Conservation (phyloP, 2,113 vertebrate genomes). For the Cynoglossus semilaevis region DNA sequence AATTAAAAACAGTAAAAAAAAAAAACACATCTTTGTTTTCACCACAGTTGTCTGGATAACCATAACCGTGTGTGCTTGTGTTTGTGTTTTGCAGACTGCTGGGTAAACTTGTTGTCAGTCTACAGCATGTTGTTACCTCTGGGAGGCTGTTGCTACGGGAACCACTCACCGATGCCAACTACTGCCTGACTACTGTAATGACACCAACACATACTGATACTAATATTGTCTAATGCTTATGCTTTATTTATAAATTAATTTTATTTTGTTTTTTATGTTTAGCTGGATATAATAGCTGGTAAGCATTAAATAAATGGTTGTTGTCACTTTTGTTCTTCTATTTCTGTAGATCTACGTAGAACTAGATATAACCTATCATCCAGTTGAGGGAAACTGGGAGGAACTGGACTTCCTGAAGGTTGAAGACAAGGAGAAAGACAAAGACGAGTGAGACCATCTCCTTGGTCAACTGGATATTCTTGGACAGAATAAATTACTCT, state of each 20-base stretch:
- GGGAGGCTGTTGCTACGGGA: slow-evolving; percentile 84
- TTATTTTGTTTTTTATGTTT: too few relatives aligned
- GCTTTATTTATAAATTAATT: too few relatives aligned
- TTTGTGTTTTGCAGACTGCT: slow-evolving; percentile 74
- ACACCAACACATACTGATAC: slow-evolving; percentile 15
- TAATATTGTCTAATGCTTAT: too few relatives aligned
- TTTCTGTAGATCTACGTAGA: slow-evolving; percentile 84
- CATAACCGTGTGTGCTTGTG: not conserved
- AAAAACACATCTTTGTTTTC: too few relatives aligned
- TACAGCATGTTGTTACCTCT: slow-evolving; percentile 82
- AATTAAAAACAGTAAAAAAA: too few relatives aligned
- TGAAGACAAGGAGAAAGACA: slow-evolving; percentile 51
- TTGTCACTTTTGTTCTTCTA: slow-evolving; percentile 1
- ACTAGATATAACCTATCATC: slow-evolving; percentile 86
- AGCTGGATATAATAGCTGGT: too few relatives aligned
- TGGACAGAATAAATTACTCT: not conserved
- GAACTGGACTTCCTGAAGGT: slow-evolving; percentile 80
- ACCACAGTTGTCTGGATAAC: too few relatives aligned
- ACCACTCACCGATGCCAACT: slow-evolving; percentile 81
- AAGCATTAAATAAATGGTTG: too few relatives aligned
- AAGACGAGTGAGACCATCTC: slow-evolving; percentile 61
- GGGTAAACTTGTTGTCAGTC: slow-evolving; percentile 84
- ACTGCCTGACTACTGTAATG: slow-evolving; percentile 81
- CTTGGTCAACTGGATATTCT: too few relatives aligned
- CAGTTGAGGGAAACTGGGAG: slow-evolving; percentile 83